phyloP scores from a whole-genome alignment of 2,797 vertebrate genomes.

The Smutsia temminckii region DNA sequence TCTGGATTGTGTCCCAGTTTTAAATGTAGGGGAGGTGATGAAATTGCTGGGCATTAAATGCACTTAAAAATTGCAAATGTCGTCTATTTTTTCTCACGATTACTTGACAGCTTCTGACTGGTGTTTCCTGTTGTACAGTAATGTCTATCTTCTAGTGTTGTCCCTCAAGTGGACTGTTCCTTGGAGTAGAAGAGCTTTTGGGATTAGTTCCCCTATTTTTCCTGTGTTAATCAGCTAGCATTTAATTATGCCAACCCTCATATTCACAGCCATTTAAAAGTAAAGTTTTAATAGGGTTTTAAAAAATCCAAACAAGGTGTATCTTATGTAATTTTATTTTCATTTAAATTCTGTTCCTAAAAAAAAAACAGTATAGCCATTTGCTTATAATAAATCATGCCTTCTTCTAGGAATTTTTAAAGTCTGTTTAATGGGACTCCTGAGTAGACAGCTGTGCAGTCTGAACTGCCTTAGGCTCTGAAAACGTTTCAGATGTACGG shows the following conservation, averaged over 20 bases:
- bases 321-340: slow-evolving; percentile 12
- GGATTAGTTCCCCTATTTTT: neutral
- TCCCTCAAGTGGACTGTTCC: neutral
- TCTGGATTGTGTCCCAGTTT: slow-evolving; percentile 54
- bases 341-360: neutral
- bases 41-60: slow-evolving; percentile 19
- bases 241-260: neutral
- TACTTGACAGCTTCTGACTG: neutral
- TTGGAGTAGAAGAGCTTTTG: neutral
- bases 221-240: neutral
- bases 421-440: neutral
- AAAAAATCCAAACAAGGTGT: neutral
- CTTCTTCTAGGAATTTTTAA: slow-evolving; percentile 41
- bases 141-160: neutral
- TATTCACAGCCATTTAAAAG: neutral
- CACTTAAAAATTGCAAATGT: neutral
- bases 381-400: slow-evolving; percentile 53
- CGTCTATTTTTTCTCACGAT: neutral
- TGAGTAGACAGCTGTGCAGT: neutral
- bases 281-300: slow-evolving; percentile 8
- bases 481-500: neutral
- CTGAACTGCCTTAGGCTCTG: neutral
- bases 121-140: neutral
- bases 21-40: slow-evolving; percentile 25
- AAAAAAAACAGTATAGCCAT: neutral